These are phyloP conservation scores for Lamprologus callipterus DNA, from an alignment of 2,113 vertebrate genomes.

Conservation along the genomic window DNA sequence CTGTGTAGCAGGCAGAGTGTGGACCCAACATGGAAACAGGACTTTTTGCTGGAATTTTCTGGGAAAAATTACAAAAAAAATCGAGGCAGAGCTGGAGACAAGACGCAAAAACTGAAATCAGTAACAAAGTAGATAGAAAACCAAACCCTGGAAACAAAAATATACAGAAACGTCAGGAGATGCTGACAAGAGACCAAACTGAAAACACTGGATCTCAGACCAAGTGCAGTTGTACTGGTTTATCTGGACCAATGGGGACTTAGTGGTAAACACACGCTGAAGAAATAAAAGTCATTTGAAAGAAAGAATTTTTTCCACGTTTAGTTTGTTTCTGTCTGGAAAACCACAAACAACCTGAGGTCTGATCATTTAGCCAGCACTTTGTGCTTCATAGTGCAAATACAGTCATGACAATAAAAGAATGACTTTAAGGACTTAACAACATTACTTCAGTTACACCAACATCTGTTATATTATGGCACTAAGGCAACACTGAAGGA, in stretches of 20 bases:
- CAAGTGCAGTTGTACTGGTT: neutral
- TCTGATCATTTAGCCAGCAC: neutral
- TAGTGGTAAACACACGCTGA: neutral
- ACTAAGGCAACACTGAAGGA: too few relatives aligned
- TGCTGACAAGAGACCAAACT: neutral
- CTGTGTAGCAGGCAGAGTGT: neutral
- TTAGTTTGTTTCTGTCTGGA: neutral
- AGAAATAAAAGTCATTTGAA: neutral
- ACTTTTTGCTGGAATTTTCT: neutral
- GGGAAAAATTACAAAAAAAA: neutral
- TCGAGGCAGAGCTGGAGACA: neutral
- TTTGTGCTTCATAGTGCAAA: neutral
- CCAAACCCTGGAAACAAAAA: neutral
- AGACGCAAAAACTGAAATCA: neutral
- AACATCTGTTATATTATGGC: fast-evolving
- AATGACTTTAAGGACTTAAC: too few relatives aligned
- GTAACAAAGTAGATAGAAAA: neutral
- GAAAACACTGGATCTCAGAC: neutral
- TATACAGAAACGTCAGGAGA: neutral
- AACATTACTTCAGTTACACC: too few relatives aligned
- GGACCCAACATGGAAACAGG: neutral
- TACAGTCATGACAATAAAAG: too few relatives aligned
- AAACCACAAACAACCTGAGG: neutral
- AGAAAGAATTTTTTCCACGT: neutral
- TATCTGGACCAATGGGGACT: neutral